A percentile compares a stretch with the other conserved stretches of the same genome.
Evolutionary conservation across 2,888 invertebrate genomes (phyloP).

Genomic region (Lamellibrachia satsuma): DNA sequence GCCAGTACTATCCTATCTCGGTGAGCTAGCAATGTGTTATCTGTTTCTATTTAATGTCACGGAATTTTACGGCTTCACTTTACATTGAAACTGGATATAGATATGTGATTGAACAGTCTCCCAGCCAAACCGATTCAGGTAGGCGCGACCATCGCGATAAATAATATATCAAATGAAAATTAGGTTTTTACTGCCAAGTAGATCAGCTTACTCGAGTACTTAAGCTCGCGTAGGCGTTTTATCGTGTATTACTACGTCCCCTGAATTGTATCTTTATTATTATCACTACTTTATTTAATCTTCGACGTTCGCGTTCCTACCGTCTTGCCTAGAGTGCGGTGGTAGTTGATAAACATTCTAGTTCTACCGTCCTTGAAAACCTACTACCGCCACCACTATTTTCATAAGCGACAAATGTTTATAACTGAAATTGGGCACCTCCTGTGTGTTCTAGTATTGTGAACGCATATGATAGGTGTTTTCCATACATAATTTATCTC

Average conservation of each 20-base stretch:
- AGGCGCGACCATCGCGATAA: neutral
- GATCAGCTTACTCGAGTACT: neutral
- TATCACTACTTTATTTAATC: neutral
- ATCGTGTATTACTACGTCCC: neutral
- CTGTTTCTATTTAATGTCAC: neutral
- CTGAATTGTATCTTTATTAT: neutral
- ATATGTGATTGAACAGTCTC: neutral
- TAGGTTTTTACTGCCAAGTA: neutral
- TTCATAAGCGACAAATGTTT: neutral
- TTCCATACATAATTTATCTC: too few species aligned
- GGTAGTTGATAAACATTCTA: neutral
- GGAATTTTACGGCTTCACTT: neutral
- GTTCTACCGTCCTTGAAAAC: neutral
- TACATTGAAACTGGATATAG: too few species aligned
- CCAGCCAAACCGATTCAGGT: neutral
- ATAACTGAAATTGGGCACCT: neutral
- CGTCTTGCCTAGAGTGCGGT: neutral
- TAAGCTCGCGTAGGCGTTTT: neutral
- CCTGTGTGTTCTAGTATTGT: too few species aligned
- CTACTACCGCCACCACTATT: too few species aligned
- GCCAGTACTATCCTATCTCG: neutral
- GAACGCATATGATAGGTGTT: too few species aligned
- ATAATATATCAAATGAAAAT: neutral
- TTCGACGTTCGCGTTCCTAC: neutral
- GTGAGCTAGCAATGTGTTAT: neutral